A percentile compares a stretch with the other conserved stretches of the same genome.
Conservation (phyloP, 1,140 invertebrate genomes). For the Cryptotermes secundus region DNA sequence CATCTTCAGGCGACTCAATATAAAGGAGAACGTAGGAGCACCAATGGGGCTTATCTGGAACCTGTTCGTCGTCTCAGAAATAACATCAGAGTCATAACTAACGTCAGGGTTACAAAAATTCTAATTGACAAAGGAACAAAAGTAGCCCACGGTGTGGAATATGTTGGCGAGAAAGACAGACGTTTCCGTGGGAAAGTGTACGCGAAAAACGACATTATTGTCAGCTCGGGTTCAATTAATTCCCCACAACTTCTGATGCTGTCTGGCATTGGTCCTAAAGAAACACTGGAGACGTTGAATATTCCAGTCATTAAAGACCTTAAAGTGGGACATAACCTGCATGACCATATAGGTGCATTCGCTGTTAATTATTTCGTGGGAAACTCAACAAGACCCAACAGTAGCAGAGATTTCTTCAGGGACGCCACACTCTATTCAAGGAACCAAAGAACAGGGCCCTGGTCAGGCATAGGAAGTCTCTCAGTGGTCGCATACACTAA, state of each 20-base stretch:
- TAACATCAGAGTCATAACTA: conserved; percentile 71
- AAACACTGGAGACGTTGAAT: conserved; percentile 65
- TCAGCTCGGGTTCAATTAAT: conserved; percentile 68
- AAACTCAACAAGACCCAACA: conserved; percentile 43
- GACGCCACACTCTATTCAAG: conserved; percentile 46
- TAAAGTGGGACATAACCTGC: conserved; percentile 67
- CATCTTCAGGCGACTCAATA: conserved; percentile 66
- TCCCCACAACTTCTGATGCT: conserved; percentile 70
- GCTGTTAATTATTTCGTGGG: conserved; percentile 60
- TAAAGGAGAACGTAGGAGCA: conserved; percentile 61
- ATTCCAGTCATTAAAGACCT: conserved; percentile 65
- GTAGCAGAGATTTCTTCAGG: conserved; percentile 38
- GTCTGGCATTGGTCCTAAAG: conserved; percentile 70
- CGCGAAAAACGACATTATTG: conserved; percentile 63
- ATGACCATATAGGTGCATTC: conserved; percentile 71
- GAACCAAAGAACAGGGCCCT: conserved; percentile 48
- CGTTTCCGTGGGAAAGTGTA: conserved; percentile 48
- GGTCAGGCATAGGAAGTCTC: conserved; percentile 52
- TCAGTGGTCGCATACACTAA: conserved; percentile 54
- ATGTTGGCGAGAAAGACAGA: conserved; percentile 53
- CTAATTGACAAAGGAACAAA: conserved; percentile 58
- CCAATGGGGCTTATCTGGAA: conserved; percentile 60
- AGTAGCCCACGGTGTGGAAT: conserved; percentile 65
- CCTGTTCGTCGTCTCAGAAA: conserved; percentile 51
- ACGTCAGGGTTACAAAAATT: conserved; percentile 65